Base-by-base conservation (phyloP, 2,888 invertebrate species). In the Zaprionus lineosus region DNA sequence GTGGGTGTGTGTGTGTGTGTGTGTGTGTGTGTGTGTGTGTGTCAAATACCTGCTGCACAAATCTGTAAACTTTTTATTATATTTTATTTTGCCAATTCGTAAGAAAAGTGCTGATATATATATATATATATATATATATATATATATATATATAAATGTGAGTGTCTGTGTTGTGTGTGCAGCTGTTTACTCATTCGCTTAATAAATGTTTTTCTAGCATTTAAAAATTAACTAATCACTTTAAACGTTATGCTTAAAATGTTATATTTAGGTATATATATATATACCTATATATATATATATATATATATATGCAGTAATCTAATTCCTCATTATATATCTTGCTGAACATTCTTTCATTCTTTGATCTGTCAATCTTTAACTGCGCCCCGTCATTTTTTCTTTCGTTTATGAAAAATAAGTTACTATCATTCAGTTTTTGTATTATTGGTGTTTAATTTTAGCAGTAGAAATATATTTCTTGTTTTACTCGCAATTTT, bases 151-250 rank as follows among this genome's bases (percentile, higher is more conserved):
- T 57, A 39, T 56, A 40, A 47, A 31, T 65, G 56, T 44, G 43
- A 51, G 56, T 56, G 24, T 56, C 19, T 66, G 14, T 60, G 16
- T 46, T 69, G 34, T 56, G 36, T 48, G 34, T 62, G 41, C 47
- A 31, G 36, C 28, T 65, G 36, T 56, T 53, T 53, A 36, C 51
- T 55, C 44, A 41, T 63, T 50, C 43, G 60, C 63, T 56, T 67
- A 46, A 46, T 69, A 68, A 72, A 62, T 63, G 55, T 56, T 78
- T 64, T 70, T 46, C 62, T 83, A 74, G 74, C 62, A 44, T 83
- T 74, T 74, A 71, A 64, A 64, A 74, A 79, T 83, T 83, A 83
- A 71, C 77, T 83, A 83, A 65, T 70, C 70, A 73, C 58, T 78
- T 70, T 68, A 67, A 67, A 65, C 59, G 33, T 59, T 46, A 58